phyloP scores from a whole-genome alignment of 2,888 invertebrate species.

The Sarcophaga caerulescens region DNA sequence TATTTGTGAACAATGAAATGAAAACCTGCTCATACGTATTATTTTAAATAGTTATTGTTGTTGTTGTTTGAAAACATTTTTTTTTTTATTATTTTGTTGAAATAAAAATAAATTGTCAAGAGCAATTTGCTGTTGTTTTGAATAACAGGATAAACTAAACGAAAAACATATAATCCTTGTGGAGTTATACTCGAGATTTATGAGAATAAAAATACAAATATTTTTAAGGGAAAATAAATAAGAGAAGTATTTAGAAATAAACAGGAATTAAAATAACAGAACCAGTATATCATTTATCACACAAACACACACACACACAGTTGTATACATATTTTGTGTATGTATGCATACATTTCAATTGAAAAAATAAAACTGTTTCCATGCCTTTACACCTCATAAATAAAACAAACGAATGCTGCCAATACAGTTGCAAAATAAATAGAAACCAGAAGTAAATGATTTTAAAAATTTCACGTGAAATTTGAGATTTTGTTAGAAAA shows the following conservation, averaged over 20 bases:
- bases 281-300: background rate
- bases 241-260: background rate
- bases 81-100: background rate
- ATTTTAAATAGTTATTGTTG: constrained; percentile 3
- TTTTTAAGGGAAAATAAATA: background rate
- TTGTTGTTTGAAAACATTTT: background rate
- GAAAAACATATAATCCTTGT: constrained; percentile 31
- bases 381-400: constrained; percentile 10
- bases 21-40: constrained; percentile 25
- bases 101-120: constrained; percentile 58
- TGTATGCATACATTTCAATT: no score
- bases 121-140: constrained; percentile 58
- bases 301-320: background rate
- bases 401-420: background rate
- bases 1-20: constrained; percentile 33
- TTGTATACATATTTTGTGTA: background rate
- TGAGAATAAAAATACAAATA: constrained; percentile 21
- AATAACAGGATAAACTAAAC: constrained; percentile 50
- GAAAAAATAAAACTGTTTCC: background rate
- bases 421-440: background rate
- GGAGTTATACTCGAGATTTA: constrained; percentile 32
- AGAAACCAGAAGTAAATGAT: background rate
- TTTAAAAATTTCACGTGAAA: no score
- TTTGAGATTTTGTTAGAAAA: no score
- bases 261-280: background rate